phyloP scores from a whole-genome alignment of 2,888 invertebrate species.

The Microplitis deprimator region DNA sequence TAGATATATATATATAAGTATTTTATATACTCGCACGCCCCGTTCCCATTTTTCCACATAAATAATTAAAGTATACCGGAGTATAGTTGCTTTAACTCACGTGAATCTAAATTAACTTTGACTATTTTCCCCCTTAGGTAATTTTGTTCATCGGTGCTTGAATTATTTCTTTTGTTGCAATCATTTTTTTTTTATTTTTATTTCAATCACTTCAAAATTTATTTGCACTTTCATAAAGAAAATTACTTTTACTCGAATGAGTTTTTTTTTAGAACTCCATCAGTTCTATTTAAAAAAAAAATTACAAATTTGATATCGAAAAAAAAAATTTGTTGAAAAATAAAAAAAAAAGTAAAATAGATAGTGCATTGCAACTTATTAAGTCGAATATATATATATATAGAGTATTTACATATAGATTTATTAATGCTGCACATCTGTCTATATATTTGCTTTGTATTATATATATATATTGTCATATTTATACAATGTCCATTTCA shows the following conservation, averaged over 20 bases:
- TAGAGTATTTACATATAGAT: too few species aligned
- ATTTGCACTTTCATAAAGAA: not conserved
- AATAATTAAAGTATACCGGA: conserved; percentile 3
- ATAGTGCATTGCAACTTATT: too few species aligned
- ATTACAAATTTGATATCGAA: not conserved
- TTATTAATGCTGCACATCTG: too few species aligned
- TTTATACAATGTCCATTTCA: too few species aligned
- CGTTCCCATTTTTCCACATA: conserved; percentile 6
- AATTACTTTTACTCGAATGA: not conserved
- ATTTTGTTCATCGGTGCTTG: not conserved
- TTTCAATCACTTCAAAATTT: not conserved
- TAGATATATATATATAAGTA: not conserved
- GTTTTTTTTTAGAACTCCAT: not conserved
- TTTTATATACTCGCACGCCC: not conserved
- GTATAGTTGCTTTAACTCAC: not conserved
- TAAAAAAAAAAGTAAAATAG: not conserved
- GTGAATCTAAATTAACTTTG: conserved; percentile 21
- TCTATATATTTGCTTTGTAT: too few species aligned
- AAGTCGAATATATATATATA: too few species aligned
- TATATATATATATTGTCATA: too few species aligned
- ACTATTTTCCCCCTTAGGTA: not conserved
- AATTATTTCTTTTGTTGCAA: not conserved
- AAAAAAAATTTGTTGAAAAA: not conserved
- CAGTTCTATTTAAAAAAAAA: not conserved
- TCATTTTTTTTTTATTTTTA: not conserved